Evolutionary conservation across 2,888 invertebrate species (phyloP).

Genomic region (Caenorhabditis virilis): DNA sequence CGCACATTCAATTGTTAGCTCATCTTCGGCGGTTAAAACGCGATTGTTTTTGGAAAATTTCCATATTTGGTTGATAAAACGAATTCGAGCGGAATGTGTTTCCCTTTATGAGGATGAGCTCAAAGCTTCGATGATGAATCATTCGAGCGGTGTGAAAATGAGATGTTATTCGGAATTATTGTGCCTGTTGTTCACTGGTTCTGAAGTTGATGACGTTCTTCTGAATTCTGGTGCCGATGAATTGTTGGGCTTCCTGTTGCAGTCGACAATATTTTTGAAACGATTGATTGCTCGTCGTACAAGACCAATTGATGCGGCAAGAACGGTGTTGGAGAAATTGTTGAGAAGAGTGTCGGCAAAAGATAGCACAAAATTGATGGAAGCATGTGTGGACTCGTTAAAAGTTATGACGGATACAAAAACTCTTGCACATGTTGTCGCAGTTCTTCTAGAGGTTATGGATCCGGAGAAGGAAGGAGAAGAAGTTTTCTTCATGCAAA

Average conservation of each 20-base stretch:
- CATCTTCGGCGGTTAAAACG: conserved; percentile 32
- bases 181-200: conserved; percentile 33
- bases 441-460: conserved; percentile 75
- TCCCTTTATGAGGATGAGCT: conserved; percentile 8
- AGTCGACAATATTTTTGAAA: conserved; percentile 48
- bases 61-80: conserved; percentile 39
- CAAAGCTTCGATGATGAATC: conserved; percentile 9
- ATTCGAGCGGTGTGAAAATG: conserved; percentile 28
- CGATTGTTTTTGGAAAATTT: conserved; percentile 44
- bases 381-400: conserved; percentile 35
- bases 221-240: conserved; percentile 42
- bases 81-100: conserved; percentile 31
- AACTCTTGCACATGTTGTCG: conserved; percentile 39
- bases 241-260: conserved; percentile 42
- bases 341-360: conserved; percentile 29
- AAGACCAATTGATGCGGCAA: conserved; percentile 34
- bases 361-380: conserved; percentile 34
- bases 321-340: conserved; percentile 37
- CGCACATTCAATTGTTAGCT: conserved; percentile 29
- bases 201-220: conserved; percentile 37
- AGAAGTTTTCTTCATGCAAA: conserved; percentile 90
- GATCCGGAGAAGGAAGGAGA: conserved; percentile 91
- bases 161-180: conserved; percentile 34
- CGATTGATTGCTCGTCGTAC: conserved; percentile 24
- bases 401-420: conserved; percentile 22